A percentile compares a stretch with the other conserved stretches of the same genome.
Evolutionary conservation across 2,113 vertebrate genomes (phyloP).

Genomic region (Chaetorhynchus papuensis): DNA sequence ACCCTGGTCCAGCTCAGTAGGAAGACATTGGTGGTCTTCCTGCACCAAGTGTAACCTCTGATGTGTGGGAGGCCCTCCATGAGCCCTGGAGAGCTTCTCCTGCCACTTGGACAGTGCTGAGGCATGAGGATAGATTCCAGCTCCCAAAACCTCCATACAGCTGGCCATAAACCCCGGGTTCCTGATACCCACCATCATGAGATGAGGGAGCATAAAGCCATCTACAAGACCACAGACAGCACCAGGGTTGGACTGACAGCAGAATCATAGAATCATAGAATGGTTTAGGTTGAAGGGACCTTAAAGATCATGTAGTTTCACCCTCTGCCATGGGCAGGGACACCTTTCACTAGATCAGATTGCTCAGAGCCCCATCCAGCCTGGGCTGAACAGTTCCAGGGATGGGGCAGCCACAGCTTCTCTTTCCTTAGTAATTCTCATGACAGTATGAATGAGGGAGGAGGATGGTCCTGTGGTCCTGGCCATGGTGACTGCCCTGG

Average conservation of each 20-base stretch:
- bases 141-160: accelerated
- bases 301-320: neutral
- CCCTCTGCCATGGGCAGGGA: neutral
- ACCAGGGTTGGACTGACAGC: neutral
- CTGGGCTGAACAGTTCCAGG: neutral
- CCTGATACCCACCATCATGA: neutral
- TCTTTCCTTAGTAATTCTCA: neutral
- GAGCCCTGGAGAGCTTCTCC: neutral
- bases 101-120: neutral
- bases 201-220: neutral
- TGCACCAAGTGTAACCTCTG: neutral
- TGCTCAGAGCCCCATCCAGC: neutral
- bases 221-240: neutral
- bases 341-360: neutral
- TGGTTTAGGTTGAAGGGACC: neutral
- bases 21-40: neutral
- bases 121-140: neutral
- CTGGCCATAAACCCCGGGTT: neutral
- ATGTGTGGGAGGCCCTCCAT: neutral
- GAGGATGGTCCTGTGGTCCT: neutral
- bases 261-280: neutral
- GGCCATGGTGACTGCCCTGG: neutral
- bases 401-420: neutral
- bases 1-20: neutral
- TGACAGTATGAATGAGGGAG: neutral